Evolutionary conservation across 2,113 vertebrate species (phyloP), one percentile per base, ranked within the genome.

Genomic region (Otus sunia): DNA sequence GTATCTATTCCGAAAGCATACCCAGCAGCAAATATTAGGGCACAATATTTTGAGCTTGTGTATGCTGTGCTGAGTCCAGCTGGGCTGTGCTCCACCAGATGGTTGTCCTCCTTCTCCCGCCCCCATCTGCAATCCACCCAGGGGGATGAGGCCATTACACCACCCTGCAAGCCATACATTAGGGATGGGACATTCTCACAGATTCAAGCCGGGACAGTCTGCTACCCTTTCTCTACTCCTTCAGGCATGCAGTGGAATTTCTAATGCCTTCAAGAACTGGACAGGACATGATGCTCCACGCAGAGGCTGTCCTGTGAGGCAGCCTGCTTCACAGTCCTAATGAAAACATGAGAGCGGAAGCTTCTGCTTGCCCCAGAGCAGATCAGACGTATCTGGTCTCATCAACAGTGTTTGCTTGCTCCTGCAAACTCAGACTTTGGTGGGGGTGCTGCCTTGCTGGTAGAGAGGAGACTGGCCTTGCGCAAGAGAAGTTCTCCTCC

Each of bases 271-370:
- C 37, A 45, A 59, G 32, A 92, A 71, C 36, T 27, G 78, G 43
- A 56, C 1, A 8, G 21, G 49, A 90, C 1, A 2, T 45, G 45
- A 27, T 43, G 49, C 12, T 49, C 52, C 39, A 20, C 3, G 27
- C 43, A 74, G 27, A 6, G 29, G 49, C 43, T 72, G 52, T 45
- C 60, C 49, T 76, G 16, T 12, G 11, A 92, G 34, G 68, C 41
- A 69, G 59, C 37, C 63, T 60, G 49, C 29, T 43, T 69, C 23
- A 2, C 12, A 52, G 23, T 21, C 12, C 66, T 74, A 45, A 55
- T 0, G 1, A 29, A 72, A 90, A 71, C 3, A 25, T 0, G 0
- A 22, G 21, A 69, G 21, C 1, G 0, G n/a, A 32, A 76, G 36
- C 22, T 83, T 63, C 39, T 37, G 23, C 34, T 50, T 82, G 60